Evolutionary conservation across 2,797 vertebrate genomes (phyloP), one percentile per base, ranked within the genome.

Genomic region (Platyrinchus mystaceus): DNA sequence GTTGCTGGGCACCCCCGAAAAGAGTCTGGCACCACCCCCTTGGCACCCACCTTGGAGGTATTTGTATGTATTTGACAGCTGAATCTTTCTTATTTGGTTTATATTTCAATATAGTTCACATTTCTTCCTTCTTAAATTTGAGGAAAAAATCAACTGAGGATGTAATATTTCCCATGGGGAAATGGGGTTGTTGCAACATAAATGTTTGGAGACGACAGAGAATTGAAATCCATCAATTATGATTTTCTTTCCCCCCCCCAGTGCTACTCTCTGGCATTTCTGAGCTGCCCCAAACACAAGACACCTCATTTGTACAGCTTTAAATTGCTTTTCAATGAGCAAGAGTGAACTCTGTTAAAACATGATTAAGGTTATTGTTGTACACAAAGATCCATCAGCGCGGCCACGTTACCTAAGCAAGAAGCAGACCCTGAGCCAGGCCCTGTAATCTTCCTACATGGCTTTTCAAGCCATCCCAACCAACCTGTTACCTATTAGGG

Each of bases 241-340:
- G 1, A 11, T 18, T 56, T 28, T 10, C 4, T 50, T 49, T 26
- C 7, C 13, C 16, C 12, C 3, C 27, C 1, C 19, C 30, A 3
- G 10, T 60, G 36, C 52, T 76, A 7, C 56, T 13, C 39, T 70
- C 30, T 74, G 46, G 41, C 60, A 10, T 85, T 67, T 79, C 70
- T 62, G 87, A 37, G 50, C 79, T 56, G 64, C 58, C 62, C 26
- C 59, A 63, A 27, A 26, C 52, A 41, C 23, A 36, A 12, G 71
- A 0, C 8, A 1, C 43, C 79, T 73, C 19, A 8, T 69, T 52
- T 66, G 39, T 18, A 6, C 14, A 43, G 59, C 47, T 93, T 49
- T 74, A 24, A 70, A 84, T 73, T 0, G 1, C 66, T 67, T 80
- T 88, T 43, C 58, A 69, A 4, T 36, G 37, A 74, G 88, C 46